Conservation (phyloP, 2,888 invertebrate genomes). For the Camponotus fellah region DNA sequence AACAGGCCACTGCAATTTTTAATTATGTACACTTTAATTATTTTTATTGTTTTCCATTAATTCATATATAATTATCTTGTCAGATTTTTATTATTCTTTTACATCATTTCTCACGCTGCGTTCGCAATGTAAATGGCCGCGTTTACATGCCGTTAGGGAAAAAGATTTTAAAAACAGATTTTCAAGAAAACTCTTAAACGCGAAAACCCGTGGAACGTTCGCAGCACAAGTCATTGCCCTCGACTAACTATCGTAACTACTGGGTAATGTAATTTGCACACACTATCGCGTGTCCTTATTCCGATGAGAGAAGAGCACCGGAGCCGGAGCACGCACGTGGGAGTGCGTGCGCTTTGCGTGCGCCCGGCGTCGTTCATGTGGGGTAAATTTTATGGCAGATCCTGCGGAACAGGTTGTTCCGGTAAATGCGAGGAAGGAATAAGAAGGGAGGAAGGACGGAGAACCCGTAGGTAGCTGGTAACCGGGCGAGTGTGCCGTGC, state of each 20-base stretch:
- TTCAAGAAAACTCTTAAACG: conserved; percentile 16
- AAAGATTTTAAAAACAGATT: background rate
- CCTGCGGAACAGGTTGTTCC: conserved; percentile 77
- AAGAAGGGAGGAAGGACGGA: conserved; percentile 60
- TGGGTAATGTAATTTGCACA: conserved; percentile 47
- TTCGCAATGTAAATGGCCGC: background rate
- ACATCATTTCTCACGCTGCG: background rate
- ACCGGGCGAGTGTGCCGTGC: conserved; percentile 35
- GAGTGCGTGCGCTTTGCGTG: conserved; percentile 62
- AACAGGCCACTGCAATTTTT: conserved; percentile 21
- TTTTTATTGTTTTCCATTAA: conserved; percentile 1
- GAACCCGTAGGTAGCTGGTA: conserved; percentile 51
- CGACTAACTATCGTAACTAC: conserved; percentile 30
- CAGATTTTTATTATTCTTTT: conserved; percentile 6
- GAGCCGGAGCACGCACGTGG: conserved; percentile 54
- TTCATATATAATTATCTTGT: conserved; percentile 1
- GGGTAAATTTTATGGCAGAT: conserved; percentile 71
- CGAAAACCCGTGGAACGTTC: conserved; percentile 4
- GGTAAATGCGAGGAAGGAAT: conserved; percentile 52
- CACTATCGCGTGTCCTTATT: conserved; percentile 51
- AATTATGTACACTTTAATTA: background rate
- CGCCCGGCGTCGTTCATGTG: conserved; percentile 59
- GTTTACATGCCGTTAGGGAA: background rate
- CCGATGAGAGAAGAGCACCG: conserved; percentile 22
- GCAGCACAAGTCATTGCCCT: conserved; percentile 3